Evolutionary conservation across 2,888 invertebrate species (phyloP).

Genomic region (Leptinotarsa tumamoca): DNA sequence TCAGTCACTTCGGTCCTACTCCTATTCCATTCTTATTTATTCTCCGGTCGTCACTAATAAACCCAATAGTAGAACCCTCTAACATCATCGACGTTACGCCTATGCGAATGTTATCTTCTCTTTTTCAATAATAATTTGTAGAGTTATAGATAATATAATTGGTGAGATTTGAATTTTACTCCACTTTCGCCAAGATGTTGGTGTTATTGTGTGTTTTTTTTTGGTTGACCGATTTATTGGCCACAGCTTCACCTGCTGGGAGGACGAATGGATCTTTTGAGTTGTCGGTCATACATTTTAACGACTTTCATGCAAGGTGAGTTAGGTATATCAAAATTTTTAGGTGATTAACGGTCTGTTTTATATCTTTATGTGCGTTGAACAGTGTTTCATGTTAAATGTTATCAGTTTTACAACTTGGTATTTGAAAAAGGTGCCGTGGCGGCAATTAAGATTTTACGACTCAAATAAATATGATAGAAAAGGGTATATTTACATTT

Average conservation of each 20-base stretch:
- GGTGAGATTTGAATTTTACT: neutral
- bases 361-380: too few species aligned
- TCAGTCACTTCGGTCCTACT: too few species aligned
- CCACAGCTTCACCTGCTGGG: neutral
- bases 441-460: neutral
- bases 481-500: too few species aligned
- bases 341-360: neutral
- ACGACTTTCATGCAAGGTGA: constrained; percentile 73
- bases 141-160: neutral
- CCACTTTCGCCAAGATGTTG: constrained; percentile 1
- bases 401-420: neutral
- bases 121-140: neutral
- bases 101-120: neutral
- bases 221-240: neutral
- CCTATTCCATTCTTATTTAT: too few species aligned
- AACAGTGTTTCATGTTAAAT: neutral
- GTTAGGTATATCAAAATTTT: constrained; percentile 42
- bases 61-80: neutral
- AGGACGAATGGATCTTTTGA: constrained; percentile 59
- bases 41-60: too few species aligned
- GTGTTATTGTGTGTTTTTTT: neutral
- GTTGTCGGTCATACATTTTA: constrained; percentile 71
- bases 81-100: neutral
- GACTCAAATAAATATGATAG: too few species aligned
- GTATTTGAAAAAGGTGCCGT: neutral